Evolutionary conservation across 2,888 invertebrate genomes (phyloP), one percentile per base, ranked within the genome.

Genomic region (Drosophila bunnanda): DNA sequence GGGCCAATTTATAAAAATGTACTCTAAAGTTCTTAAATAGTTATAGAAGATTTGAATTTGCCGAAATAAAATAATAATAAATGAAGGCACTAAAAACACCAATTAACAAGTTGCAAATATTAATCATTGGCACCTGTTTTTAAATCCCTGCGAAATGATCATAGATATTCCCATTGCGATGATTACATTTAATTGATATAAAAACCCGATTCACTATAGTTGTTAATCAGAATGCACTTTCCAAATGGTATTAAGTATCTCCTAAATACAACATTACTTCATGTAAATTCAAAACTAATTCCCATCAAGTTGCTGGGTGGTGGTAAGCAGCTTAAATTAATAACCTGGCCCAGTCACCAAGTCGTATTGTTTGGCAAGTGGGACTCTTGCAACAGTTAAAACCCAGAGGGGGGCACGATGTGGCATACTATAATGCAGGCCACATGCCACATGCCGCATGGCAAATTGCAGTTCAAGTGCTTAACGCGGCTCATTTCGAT

Each of bases 401-500:
- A 69, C 36, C 28, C 30, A 30, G 50, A 12, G 13, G 13, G 58
- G 43, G 48, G 32, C 10, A 36, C 17, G 13, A 3, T 22, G 55
- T 32, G 13, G 64, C 30, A 32, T 59, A 41, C 30, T 50, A 50
- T 50, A 20, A 34, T 34, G 15, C 32, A 34, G 32, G 32, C 50
- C 34, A 34, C 32, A 30, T 54, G 59, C 59, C 59, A 54, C 56
- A 57, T 57, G 20, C 48, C 41, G 41, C 48, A 65, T 13, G 50
- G 50, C 32, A 48, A 64, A 72, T 64, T 73, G 64, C 64, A 57
- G 71, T 57, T 64, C 36, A 57, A 73, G 71, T 72, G 65, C 74
- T 73, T 52, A 71, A 65, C 74, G 73, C 57, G 65, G 56, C 54
- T 53, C 70, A 71, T 56, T 61, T 48, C 52, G 52, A 62, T 58